Evolutionary conservation across 2,888 invertebrate genomes (phyloP).

Genomic region (Eulithis testata): DNA sequence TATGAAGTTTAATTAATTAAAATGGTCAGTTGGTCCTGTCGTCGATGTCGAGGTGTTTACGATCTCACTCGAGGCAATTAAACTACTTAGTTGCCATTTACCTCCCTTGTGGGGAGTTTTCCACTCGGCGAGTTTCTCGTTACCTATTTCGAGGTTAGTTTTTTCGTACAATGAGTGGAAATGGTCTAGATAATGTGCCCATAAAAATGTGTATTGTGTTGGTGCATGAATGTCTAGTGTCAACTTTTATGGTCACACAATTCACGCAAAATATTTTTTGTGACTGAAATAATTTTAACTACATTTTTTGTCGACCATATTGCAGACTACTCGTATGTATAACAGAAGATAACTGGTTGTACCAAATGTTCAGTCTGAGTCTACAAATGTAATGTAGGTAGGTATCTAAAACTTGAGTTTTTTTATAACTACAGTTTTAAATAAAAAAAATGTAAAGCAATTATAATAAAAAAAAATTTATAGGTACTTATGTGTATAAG

Average conservation of each 20-base stretch:
- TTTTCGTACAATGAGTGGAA: slow-evolving; percentile 8
- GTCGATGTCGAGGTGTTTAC: slow-evolving; percentile 33
- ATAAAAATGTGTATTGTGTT: slow-evolving; percentile 5
- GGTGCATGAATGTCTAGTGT: background rate
- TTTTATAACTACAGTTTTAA: too few relatives aligned
- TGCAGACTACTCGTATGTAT: too few relatives aligned
- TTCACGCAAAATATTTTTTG: background rate
- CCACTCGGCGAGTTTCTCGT: slow-evolving; percentile 9
- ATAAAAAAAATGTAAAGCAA: too few relatives aligned
- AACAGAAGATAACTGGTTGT: too few relatives aligned
- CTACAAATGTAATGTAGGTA: too few relatives aligned
- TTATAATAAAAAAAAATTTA: background rate
- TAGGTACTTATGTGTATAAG: background rate
- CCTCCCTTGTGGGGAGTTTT: slow-evolving; percentile 21
- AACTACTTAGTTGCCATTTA: slow-evolving; percentile 39
- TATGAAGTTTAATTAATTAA: slow-evolving; percentile 42
- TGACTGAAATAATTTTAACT: background rate
- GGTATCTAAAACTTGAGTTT: too few relatives aligned
- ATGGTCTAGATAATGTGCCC: background rate
- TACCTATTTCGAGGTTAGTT: slow-evolving; percentile 18
- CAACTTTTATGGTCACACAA: background rate
- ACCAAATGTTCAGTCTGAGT: too few relatives aligned
- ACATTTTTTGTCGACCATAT: too few relatives aligned
- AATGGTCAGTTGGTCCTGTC: slow-evolving; percentile 32
- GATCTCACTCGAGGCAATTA: slow-evolving; percentile 30